phyloP scores from a whole-genome alignment of 2,113 vertebrate genomes.

The Heterocephalus glaber region DNA sequence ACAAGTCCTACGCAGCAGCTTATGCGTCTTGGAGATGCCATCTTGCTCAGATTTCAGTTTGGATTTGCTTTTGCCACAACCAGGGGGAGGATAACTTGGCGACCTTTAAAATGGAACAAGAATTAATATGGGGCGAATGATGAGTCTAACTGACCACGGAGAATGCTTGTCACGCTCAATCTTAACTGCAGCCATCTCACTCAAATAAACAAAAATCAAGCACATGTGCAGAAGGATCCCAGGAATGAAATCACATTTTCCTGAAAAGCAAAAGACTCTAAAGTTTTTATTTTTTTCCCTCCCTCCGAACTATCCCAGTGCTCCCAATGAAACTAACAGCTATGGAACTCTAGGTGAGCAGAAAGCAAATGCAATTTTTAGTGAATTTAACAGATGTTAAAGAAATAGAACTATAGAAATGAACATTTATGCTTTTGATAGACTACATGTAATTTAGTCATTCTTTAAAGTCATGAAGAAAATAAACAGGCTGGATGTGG shows the following conservation, averaged over 20 bases:
- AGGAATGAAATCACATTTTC: not conserved
- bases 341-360: not conserved
- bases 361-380: not conserved
- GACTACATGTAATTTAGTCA: not conserved
- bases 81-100: conserved; percentile 94
- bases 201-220: not conserved
- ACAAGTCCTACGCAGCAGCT: conserved; percentile 90
- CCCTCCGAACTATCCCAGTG: not conserved
- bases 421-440: not conserved
- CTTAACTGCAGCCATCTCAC: not conserved
- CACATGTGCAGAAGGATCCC: not conserved
- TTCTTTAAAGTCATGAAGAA: conserved; percentile 11
- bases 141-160: no score
- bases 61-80: conserved; percentile 92
- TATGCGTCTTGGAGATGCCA: conserved; percentile 92
- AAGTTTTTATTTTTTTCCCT: no score
- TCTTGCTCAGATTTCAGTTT: conserved; percentile 93
- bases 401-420: not conserved
- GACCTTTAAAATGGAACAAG: conserved; percentile 85
- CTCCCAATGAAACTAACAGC: not conserved
- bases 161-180: fast-evolving
- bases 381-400: not conserved
- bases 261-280: not conserved
- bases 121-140: not conserved
- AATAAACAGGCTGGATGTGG: not conserved